Conservation (phyloP, 2,797 vertebrate genomes). For the Oceanodroma leucorhoa region DNA sequence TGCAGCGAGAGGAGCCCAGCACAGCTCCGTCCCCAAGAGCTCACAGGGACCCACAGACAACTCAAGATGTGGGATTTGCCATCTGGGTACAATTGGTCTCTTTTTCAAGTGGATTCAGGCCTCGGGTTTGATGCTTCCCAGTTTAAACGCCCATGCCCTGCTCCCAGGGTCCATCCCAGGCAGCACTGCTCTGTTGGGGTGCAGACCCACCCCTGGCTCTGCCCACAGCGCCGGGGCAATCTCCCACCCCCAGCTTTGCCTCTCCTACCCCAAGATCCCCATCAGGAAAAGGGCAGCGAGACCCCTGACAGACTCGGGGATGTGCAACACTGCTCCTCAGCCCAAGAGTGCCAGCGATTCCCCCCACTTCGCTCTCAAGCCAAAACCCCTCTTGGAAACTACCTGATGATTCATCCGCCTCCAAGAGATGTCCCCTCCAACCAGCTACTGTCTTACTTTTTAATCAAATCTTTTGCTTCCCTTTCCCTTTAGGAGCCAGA, state of each 20-base stretch:
- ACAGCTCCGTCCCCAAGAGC: not conserved
- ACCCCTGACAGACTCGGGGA: accelerated
- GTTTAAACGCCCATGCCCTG: accelerated
- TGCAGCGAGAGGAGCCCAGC: not conserved
- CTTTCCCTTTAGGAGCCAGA: constrained; percentile 4
- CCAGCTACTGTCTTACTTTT: not conserved
- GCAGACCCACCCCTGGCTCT: not conserved
- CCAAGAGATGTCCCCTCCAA: not conserved
- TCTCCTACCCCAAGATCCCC: not conserved
- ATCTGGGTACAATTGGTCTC: not conserved
- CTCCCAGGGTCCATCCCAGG: not conserved
- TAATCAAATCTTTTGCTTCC: constrained; percentile 39
- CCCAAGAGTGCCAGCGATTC: not conserved
- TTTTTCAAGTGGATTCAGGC: not conserved
- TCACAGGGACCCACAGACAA: not conserved
- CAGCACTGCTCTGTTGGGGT: accelerated
- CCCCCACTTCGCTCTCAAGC: not conserved
- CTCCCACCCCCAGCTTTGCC: not conserved
- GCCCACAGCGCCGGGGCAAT: not conserved
- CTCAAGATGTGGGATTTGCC: not conserved
- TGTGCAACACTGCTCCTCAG: not conserved
- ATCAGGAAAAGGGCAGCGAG: not conserved
- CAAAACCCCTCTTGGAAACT: not conserved
- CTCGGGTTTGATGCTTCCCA: not conserved
- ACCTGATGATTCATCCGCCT: not conserved